Evolutionary conservation across 2,888 invertebrate genomes (phyloP).

Genomic region (Panzeria rudis): DNA sequence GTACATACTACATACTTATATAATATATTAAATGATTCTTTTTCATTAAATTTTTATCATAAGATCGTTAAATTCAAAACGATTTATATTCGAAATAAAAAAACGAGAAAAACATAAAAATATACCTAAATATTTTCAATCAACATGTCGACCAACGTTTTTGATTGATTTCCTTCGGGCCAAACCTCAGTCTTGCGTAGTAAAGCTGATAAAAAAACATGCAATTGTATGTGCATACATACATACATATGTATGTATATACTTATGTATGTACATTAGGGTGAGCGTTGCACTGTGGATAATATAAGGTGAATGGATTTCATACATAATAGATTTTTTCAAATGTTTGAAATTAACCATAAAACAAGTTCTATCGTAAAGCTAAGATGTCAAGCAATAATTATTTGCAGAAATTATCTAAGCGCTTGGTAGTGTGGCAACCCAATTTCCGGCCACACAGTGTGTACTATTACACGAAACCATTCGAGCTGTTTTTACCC

Average conservation of each 20-base stretch:
- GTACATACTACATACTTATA: too few relatives aligned
- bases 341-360: too few relatives aligned
- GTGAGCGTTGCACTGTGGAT: too few relatives aligned
- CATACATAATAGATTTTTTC: too few relatives aligned
- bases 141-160: conserved; percentile 41
- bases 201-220: not conserved
- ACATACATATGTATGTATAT: not conserved
- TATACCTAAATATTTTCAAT: conserved; percentile 35
- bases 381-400: too few relatives aligned
- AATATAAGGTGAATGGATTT: too few relatives aligned
- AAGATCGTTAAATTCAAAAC: conserved; percentile 2
- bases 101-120: not conserved
- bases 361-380: too few relatives aligned
- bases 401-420: too few relatives aligned
- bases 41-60: not conserved
- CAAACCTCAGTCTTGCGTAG: not conserved
- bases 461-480: too few relatives aligned
- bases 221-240: not conserved
- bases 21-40: not conserved
- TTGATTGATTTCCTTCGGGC: conserved; percentile 47
- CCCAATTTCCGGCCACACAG: too few relatives aligned
- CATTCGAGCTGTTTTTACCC: too few relatives aligned
- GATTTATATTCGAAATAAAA: not conserved
- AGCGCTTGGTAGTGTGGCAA: too few relatives aligned
- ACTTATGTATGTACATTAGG: not conserved